phyloP scores from a whole-genome alignment of 1,140 invertebrate genomes.

The Liolophura sinensis region DNA sequence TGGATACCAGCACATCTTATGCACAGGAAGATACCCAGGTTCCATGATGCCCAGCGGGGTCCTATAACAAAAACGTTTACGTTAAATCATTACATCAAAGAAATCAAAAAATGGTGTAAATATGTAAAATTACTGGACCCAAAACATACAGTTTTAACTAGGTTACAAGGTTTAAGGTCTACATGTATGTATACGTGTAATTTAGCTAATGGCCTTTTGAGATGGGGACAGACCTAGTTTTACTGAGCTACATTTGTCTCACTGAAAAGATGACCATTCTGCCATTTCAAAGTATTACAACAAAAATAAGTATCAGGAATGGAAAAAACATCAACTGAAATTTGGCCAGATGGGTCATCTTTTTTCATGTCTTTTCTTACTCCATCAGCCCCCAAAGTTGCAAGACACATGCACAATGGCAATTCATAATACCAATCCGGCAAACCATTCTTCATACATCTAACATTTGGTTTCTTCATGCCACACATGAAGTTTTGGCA shows the following conservation, averaged over 20 bases:
- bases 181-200: neutral
- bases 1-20: constrained; percentile 98
- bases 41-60: constrained; percentile 99
- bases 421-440: too few species aligned
- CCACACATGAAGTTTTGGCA: too few species aligned
- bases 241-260: neutral
- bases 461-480: too few species aligned
- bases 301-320: too few species aligned
- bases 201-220: neutral
- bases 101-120: neutral
- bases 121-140: neutral
- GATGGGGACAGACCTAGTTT: neutral
- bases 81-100: neutral
- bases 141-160: neutral
- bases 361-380: too few species aligned
- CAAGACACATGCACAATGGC: too few species aligned
- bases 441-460: too few species aligned
- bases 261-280: neutral
- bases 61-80: constrained; percentile 64
- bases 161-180: too few species aligned
- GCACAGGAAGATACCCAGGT: constrained; percentile 96
- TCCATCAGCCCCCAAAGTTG: too few species aligned
- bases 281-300: too few species aligned
- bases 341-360: too few species aligned
- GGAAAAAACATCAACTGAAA: too few species aligned